Evolutionary conservation across 2,113 vertebrate genomes (phyloP), one percentile per base, ranked within the genome.

Genomic region (Acinonyx jubatus): DNA sequence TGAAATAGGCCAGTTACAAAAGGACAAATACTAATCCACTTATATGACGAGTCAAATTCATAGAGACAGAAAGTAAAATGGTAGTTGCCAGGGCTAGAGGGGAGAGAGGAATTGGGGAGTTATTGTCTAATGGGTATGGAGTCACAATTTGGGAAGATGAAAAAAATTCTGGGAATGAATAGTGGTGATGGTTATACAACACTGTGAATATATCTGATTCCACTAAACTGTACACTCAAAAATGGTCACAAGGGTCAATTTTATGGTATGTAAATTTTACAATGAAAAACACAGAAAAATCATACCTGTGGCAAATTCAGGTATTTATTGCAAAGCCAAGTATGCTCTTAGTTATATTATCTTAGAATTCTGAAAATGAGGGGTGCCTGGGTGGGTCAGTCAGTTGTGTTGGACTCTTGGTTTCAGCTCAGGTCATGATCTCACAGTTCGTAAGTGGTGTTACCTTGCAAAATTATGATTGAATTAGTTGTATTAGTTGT

Each of bases 241-340:
- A 92, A 82, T 82, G 81, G 36, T 52, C 81, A 63, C 86, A 95
- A 83, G 29, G 61, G 19, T 41, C 55, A 95, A 52, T 52, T 85
- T 19, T 93, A 78, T 80, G 21, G 63, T 88, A 48, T 23, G 5
- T 33, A 68, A 33, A 66, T 57, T 78, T 87, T 81, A 90, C 2
- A 91, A 93, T 86, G 82, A 93, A 81, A 63, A 93, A 69, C n/a
- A 92, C n/a, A 45, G 41, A 78, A 84, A 94, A 69, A 16, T 38
- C 74, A 89, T 18, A 81, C 63, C 95, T 45, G 80, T 94, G 31
- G 14, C 50, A 84, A 57, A 79, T 89, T 93, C 48, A 88, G 94
- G 7, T 68, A 29, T 50, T 31, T 18, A 92, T 92, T 93, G 71
- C 27, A 55, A 29, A 89, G 68, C 84, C 29, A 80, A 48, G 48